phyloP scores from a whole-genome alignment of 2,888 invertebrate genomes.

The Hymenopus coronatus region DNA sequence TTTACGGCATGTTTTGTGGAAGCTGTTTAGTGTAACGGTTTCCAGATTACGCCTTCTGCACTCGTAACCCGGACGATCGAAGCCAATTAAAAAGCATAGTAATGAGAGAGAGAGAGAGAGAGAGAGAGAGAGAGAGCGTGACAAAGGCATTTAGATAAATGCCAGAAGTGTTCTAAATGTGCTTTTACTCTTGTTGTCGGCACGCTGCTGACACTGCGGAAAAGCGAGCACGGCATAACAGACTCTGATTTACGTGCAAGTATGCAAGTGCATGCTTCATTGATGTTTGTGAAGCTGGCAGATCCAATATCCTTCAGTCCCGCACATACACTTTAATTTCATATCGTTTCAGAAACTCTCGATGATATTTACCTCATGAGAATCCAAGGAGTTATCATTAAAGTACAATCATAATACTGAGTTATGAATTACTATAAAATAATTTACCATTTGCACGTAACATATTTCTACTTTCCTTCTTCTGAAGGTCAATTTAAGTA shows the following conservation, averaged over 20 bases:
- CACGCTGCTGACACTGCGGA: not conserved
- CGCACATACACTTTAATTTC: no score
- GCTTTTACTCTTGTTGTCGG: not conserved
- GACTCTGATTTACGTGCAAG: not conserved
- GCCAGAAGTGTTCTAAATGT: not conserved
- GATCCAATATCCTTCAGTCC: no score
- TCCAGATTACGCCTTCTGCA: not conserved
- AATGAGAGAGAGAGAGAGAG: not conserved
- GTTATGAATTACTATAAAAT: no score
- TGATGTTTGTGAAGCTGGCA: no score
- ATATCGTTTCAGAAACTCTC: no score
- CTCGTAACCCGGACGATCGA: not conserved
- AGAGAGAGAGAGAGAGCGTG: no score
- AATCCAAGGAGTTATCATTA: no score
- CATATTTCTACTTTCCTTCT: no score
- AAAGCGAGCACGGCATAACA: not conserved
- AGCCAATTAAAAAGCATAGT: not conserved
- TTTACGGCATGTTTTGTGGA: not conserved
- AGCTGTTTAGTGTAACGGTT: not conserved
- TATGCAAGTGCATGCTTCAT: not conserved
- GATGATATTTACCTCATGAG: no score
- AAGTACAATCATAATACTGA: no score
- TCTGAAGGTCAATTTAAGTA: no score
- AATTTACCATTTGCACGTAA: no score
- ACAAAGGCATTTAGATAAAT: not conserved